These are phyloP conservation scores for Rhyzopertha dominica DNA, from an alignment of 1,140 invertebrate genomes.

Conservation along the genomic window DNA sequence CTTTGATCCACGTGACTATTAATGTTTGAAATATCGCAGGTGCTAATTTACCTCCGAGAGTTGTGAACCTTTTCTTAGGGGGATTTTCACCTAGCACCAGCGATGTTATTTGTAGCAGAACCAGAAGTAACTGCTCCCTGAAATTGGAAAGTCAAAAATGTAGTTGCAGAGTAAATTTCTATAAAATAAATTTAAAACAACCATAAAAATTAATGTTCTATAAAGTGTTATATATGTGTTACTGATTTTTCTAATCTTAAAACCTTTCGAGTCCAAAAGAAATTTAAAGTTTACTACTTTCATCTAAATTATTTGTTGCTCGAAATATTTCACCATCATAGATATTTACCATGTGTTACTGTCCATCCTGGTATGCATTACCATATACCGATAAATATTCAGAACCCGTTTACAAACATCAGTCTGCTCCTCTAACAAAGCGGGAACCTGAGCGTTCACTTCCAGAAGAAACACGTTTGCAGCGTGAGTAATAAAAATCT, in stretches of 20 bases:
- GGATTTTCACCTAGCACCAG: conserved; percentile 76
- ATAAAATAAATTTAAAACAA: too few species aligned
- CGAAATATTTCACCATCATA: not conserved
- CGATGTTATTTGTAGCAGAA: conserved; percentile 89
- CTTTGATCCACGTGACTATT: conserved; percentile 97
- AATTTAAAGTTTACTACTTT: not conserved
- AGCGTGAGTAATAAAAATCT: conserved; percentile 93
- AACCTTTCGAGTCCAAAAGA: too few species aligned
- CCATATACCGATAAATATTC: conserved; percentile 95
- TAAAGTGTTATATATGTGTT: too few species aligned
- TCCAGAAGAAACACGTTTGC: conserved; percentile 89
- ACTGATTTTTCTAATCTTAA: too few species aligned
- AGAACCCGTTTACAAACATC: conserved; percentile 94
- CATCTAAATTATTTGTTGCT: not conserved
- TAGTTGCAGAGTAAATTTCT: conserved; percentile 1
- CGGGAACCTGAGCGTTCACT: conserved; percentile 52
- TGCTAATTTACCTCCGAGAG: conserved; percentile 77
- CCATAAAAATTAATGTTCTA: too few species aligned
- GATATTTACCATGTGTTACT: conserved; percentile 76
- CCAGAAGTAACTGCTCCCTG: conserved; percentile 81
- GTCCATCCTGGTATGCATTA: conserved; percentile 94
- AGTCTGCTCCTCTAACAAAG: conserved; percentile 82
- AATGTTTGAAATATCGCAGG: conserved; percentile 92
- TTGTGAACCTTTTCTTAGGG: conserved; percentile 68
- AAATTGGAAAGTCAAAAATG: conserved; percentile 22